Evolutionary conservation across 2,797 vertebrate species (phyloP).

Genomic region (Microctenopoma stevenorrisi): DNA sequence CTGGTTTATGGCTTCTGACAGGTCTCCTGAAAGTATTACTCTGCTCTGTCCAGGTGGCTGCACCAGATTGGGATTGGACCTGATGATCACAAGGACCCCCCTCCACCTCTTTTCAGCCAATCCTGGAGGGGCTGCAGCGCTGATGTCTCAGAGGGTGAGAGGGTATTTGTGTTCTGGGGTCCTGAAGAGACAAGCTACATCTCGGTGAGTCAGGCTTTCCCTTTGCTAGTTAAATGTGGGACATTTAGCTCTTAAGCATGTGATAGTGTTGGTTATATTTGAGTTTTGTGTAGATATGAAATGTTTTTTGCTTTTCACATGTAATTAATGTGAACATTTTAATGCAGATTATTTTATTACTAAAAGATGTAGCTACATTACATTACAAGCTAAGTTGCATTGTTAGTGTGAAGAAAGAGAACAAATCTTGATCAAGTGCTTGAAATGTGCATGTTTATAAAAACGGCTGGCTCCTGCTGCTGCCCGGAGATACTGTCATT

Average conservation of each 20-base stretch:
- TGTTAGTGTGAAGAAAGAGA: conserved; percentile 14
- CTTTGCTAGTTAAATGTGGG: conserved; percentile 23
- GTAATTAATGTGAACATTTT: not conserved
- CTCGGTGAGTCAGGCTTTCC: conserved; percentile 78
- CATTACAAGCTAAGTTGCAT: conserved; percentile 5
- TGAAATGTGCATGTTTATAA: conserved; percentile 54
- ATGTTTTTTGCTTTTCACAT: not conserved
- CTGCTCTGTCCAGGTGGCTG: conserved; percentile 72
- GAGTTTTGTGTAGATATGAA: not conserved
- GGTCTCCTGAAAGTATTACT: conserved; percentile 49
- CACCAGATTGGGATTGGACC: conserved; percentile 70
- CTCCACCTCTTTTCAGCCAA: conserved; percentile 72
- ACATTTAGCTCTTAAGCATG: conserved; percentile 2
- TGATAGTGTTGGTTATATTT: conserved; percentile 4
- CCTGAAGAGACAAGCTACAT: conserved; percentile 79
- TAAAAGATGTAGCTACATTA: not conserved
- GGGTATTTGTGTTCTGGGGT: conserved; percentile 77
- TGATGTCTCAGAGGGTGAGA: conserved; percentile 75
- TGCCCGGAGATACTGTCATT: conserved; percentile 68
- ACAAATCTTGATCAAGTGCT: conserved; percentile 11
- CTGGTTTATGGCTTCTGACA: conserved; percentile 53
- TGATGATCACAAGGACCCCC: conserved; percentile 78
- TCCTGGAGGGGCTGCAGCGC: conserved; percentile 73
- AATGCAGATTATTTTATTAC: not conserved
- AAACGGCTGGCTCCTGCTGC: conserved; percentile 55